Evolutionary conservation across 1,140 invertebrate genomes (phyloP), one percentile per base, ranked within the genome.

Genomic region (Pteromalus puparum): DNA sequence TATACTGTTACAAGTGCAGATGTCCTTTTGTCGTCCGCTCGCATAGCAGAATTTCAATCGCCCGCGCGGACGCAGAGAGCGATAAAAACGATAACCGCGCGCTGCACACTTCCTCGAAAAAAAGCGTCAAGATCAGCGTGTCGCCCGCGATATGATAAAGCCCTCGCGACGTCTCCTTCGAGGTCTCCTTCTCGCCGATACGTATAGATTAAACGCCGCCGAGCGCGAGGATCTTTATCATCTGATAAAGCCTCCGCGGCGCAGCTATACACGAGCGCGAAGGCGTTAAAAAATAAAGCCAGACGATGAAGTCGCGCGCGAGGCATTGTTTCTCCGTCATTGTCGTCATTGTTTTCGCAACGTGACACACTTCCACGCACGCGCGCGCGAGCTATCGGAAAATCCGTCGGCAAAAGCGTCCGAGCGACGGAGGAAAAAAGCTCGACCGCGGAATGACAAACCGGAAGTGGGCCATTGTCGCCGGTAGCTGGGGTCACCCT

Each of bases 401-500:
- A 53, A 53, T 53, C 2, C 48, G 13, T 18, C 48, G 18, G 18
- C 18, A 7, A 61, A 61, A 61, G 53, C n/a, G 53, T 61, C 53
- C 53, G 9, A 48, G 34, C 38, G 18, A 9, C 30, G 48, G 77
- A n/a, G n/a, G 24, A 65, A 61, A 80, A 84, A 79, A 80, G 74
- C 77, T 79, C 65, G 74, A 6, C 30, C 38, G 46, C 28, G 72
- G 70, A 85, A 80, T 72, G 26, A 84, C 70, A 18, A 83, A 86
- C 87, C 88, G 89, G 89, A 89, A 89, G 86, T 74, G 81, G 86
- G 85, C 83, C 48, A 87, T 89, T 86, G 87, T 86, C 83, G 83
- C 83, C 84, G 30, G 30, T 5, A 81, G 79, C 87, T 86, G 83
- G 84, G 85, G 87, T 88, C 85, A 88, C 73, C 79, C 81, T 46